A percentile compares a stretch with the other conserved stretches of the same genome.
phyloP scores from a whole-genome alignment of 2,113 vertebrate species.

The Notechis scutatus region DNA sequence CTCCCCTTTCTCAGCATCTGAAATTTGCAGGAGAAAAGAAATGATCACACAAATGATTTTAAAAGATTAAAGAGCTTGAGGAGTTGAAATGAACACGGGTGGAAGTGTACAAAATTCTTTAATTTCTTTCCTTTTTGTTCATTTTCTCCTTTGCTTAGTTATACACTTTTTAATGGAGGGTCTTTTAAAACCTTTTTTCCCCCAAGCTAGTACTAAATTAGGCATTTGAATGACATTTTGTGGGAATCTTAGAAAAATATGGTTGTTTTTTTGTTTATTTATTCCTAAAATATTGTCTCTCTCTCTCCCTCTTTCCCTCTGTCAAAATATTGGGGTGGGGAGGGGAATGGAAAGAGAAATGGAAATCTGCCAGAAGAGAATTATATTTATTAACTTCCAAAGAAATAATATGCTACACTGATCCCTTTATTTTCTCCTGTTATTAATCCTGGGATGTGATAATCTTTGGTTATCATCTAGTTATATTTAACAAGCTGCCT shows the following conservation, averaged over 20 bases:
- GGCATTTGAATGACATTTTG: neutral
- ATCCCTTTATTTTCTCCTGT: slow-evolving; percentile 18
- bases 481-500: slow-evolving; percentile 44
- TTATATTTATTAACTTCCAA: slow-evolving; percentile 44
- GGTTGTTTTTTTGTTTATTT: neutral
- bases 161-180: neutral
- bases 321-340: neutral
- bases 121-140: neutral
- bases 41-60: neutral
- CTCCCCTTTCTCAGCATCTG: neutral
- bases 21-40: neutral
- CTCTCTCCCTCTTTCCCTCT: neutral
- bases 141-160: neutral
- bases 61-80: neutral
- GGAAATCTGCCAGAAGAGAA: neutral
- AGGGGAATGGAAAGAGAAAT: neutral
- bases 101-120: neutral
- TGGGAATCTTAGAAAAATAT: neutral
- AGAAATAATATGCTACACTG: slow-evolving; percentile 19
- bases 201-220: neutral
- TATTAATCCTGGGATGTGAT: slow-evolving; percentile 29
- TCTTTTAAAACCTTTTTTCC: neutral
- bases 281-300: neutral
- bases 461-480: slow-evolving; percentile 42
- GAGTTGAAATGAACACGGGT: neutral